These are phyloP conservation scores for Euura lappo DNA, from an alignment of 1,140 invertebrate genomes.

Conservation along the genomic window DNA sequence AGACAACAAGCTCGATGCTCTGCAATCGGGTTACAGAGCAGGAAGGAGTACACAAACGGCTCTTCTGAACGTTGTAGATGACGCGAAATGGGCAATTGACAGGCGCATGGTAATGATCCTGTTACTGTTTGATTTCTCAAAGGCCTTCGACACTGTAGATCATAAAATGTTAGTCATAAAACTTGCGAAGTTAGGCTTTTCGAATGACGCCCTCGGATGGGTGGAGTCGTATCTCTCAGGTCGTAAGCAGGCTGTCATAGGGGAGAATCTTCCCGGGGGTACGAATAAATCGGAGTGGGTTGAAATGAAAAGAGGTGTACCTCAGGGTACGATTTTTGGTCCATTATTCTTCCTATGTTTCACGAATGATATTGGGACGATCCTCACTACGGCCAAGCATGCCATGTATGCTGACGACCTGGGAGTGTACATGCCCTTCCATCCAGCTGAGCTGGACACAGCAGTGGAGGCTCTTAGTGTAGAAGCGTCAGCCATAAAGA, in stretches of 20 bases:
- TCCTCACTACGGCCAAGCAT: not conserved
- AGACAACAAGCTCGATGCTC: not conserved
- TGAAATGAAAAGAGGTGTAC: not conserved
- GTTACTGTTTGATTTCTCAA: slow-evolving; percentile 23
- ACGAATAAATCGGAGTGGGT: not conserved
- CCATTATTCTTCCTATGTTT: not conserved
- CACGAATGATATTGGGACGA: not conserved
- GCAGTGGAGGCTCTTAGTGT: not conserved
- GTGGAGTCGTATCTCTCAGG: not conserved
- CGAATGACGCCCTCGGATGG: not conserved
- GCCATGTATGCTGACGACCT: not conserved
- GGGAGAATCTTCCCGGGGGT: not conserved
- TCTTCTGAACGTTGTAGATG: slow-evolving; percentile 19
- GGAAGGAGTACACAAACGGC: slow-evolving; percentile 17
- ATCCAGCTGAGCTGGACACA: not conserved
- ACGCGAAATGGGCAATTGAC: slow-evolving; percentile 19
- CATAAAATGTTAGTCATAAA: slow-evolving; percentile 23
- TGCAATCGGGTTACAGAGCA: slow-evolving; percentile 7
- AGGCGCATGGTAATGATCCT: slow-evolving; percentile 10
- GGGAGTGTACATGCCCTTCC: not conserved
- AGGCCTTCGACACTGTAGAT: slow-evolving; percentile 27
- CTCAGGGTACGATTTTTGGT: not conserved
- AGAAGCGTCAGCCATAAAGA: not conserved
- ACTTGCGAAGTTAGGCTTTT: slow-evolving; percentile 11
- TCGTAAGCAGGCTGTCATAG: not conserved